phyloP scores from a whole-genome alignment of 1,140 invertebrate species.

The Rhagoletis pomonella region DNA sequence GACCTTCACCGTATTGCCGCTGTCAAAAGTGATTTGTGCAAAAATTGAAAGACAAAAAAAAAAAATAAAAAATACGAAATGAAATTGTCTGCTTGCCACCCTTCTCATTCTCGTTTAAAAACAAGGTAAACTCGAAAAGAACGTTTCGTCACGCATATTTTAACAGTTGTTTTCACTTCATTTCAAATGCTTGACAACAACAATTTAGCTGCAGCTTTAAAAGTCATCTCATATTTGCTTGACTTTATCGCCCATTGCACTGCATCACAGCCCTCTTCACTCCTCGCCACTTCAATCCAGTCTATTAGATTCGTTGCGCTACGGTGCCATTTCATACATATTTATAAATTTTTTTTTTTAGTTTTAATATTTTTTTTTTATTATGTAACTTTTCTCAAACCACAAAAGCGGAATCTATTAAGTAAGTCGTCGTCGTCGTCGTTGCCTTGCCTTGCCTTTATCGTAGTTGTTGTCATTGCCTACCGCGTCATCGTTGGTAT shows the following conservation, averaged over 20 bases:
- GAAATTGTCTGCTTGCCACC: neutral
- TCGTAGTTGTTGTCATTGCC: neutral
- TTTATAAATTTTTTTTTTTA: neutral
- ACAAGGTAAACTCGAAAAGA: neutral
- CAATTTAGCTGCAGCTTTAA: constrained; percentile 24
- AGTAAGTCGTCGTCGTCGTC: neutral
- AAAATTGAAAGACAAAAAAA: neutral
- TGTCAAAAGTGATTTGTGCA: constrained; percentile 50
- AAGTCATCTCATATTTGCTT: constrained; percentile 23
- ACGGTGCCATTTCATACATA: constrained; percentile 43
- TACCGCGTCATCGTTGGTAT: neutral
- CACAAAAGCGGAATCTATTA: constrained; percentile 8
- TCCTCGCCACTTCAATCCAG: neutral
- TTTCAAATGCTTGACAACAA: neutral
- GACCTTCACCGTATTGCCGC: constrained; percentile 34
- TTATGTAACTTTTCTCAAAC: neutral
- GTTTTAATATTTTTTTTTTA: neutral
- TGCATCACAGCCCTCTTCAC: neutral
- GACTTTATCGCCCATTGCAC: constrained; percentile 7
- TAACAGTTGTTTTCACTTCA: constrained; percentile 43
- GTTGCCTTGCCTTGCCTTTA: neutral
- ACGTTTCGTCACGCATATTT: constrained; percentile 32
- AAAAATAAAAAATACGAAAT: neutral
- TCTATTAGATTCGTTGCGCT: constrained; percentile 17
- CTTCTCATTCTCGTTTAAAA: neutral